phyloP scores from a whole-genome alignment of 2,888 invertebrate genomes.

The Morinoia aosen region DNA sequence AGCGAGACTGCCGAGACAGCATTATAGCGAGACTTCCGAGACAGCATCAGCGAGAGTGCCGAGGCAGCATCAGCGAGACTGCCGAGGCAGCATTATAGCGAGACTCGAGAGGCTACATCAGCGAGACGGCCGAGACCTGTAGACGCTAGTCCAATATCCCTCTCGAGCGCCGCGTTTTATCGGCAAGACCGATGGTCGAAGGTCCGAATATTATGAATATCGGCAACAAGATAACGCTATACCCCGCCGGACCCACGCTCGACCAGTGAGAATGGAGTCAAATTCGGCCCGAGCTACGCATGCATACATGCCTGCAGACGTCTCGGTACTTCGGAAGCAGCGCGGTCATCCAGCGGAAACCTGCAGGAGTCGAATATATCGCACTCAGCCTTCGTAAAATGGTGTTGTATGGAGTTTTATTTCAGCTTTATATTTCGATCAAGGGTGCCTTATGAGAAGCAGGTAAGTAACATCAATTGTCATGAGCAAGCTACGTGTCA shows the following conservation, averaged over 20 bases:
- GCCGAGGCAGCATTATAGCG: not conserved
- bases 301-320: not conserved
- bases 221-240: conserved; percentile 28
- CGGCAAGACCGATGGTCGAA: conserved; percentile 31
- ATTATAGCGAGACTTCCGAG: not conserved
- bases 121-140: not conserved
- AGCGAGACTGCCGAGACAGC: not conserved
- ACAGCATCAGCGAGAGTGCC: not conserved
- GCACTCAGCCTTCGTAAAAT: not conserved
- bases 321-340: not conserved
- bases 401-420: not conserved
- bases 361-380: not conserved
- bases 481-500: too few species aligned
- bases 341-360: not conserved
- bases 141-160: conserved; percentile 33
- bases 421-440: not conserved
- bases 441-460: not conserved
- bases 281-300: not conserved
- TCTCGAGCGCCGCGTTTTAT: conserved; percentile 19
- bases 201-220: conserved; percentile 40
- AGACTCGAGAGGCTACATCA: not conserved
- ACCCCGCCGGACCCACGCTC: not conserved
- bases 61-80: not conserved
- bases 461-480: not conserved
- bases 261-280: not conserved